Evolutionary conservation across 2,113 vertebrate species (phyloP).

Genomic region (Cheilinus undulatus): DNA sequence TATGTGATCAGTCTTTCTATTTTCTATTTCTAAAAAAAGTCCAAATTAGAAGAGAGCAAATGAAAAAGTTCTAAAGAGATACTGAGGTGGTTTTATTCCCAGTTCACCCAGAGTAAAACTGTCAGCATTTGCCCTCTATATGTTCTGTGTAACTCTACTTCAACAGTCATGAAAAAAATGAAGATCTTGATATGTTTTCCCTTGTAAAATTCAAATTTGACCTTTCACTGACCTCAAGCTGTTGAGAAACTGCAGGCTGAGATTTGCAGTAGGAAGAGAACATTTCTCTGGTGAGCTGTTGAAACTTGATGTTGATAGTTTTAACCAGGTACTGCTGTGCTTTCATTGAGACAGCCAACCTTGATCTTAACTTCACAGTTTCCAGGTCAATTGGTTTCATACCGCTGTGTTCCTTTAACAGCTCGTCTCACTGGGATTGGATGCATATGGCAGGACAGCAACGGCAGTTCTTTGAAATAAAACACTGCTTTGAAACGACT

Average conservation of each 20-base stretch:
- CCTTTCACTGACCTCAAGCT: constrained; percentile 40
- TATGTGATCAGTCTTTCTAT: neutral
- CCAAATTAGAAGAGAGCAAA: neutral
- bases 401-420: constrained; percentile 62
- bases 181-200: neutral
- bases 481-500: constrained; percentile 24
- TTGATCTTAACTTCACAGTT: constrained; percentile 39
- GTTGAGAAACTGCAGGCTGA: constrained; percentile 5
- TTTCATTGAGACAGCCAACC: constrained; percentile 60
- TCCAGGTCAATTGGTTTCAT: constrained; percentile 43
- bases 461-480: constrained; percentile 48
- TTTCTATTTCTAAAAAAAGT: neutral
- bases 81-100: neutral
- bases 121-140: no score
- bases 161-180: neutral
- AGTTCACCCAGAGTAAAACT: neutral
- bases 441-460: constrained; percentile 56
- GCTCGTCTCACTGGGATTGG: constrained; percentile 36
- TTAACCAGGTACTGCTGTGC: constrained; percentile 17
- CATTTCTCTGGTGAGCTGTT: constrained; percentile 1
- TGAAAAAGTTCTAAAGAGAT: neutral
- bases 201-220: constrained; percentile 39
- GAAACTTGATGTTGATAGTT: constrained; percentile 28
- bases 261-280: constrained; percentile 44
- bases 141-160: neutral